A percentile compares a stretch with the other conserved stretches of the same genome.
These are phyloP conservation scores for Cheilosia impressa DNA, from an alignment of 2,888 invertebrate genomes.

Conservation along the genomic window DNA sequence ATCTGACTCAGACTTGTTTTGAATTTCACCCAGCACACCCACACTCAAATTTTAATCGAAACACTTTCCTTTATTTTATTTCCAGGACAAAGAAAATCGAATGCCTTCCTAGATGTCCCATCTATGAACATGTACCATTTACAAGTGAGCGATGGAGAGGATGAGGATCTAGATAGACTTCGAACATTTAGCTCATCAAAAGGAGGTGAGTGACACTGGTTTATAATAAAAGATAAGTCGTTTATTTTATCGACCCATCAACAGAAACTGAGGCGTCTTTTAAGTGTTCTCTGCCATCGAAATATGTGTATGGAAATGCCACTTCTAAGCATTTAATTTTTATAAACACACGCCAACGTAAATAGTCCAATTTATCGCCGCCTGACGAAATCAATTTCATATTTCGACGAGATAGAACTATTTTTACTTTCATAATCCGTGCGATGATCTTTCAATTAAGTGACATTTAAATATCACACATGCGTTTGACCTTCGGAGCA, in stretches of 20 bases:
- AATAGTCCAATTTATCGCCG: neutral
- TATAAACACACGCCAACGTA: slow-evolving; percentile 8
- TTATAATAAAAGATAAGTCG: neutral
- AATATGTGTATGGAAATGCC: no score
- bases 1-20: neutral
- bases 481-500: neutral
- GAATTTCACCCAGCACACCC: neutral
- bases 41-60: neutral
- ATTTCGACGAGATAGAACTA: neutral
- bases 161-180: slow-evolving; percentile 94
- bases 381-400: neutral
- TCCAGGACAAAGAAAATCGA: slow-evolving; percentile 86
- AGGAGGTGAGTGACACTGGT: slow-evolving; percentile 86
- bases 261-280: slow-evolving; percentile 3
- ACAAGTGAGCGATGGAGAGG: slow-evolving; percentile 84
- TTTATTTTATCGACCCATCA: slow-evolving; percentile 1
- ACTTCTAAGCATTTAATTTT: neutral
- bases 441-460: slow-evolving; percentile 16
- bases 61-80: neutral
- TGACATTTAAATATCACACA: slow-evolving; percentile 26
- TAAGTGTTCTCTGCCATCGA: slow-evolving; percentile 2
- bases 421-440: slow-evolving; percentile 2
- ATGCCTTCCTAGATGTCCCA: slow-evolving; percentile 88
- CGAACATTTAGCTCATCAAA: slow-evolving; percentile 97
- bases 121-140: slow-evolving; percentile 83